Percentiles rank a stretch among this genome's conserved stretches.
Conservation (phyloP, 1,140 invertebrate genomes). For the Telenomus remus region DNA sequence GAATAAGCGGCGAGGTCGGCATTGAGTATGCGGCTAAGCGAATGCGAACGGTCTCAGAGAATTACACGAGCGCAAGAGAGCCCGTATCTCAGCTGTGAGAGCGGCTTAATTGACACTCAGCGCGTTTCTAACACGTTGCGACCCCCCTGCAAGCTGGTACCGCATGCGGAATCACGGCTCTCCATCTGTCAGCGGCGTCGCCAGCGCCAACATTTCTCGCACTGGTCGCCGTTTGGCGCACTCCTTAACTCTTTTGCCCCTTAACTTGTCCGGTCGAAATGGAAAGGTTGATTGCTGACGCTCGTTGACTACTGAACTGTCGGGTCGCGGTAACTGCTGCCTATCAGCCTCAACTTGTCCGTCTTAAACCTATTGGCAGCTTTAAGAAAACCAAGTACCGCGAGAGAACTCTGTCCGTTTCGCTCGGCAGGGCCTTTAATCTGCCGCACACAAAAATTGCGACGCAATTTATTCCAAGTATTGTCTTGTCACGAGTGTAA, state of each 20-base stretch:
- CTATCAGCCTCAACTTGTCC: constrained; percentile 39
- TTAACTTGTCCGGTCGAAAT: constrained; percentile 64
- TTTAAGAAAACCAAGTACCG: constrained; percentile 38
- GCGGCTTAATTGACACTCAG: constrained; percentile 76
- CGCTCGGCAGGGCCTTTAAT: constrained; percentile 22
- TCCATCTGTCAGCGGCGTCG: constrained; percentile 67
- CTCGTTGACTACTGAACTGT: constrained; percentile 14
- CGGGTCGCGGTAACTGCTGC: constrained; percentile 10
- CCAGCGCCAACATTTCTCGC: constrained; percentile 63
- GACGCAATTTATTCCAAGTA: constrained; percentile 33
- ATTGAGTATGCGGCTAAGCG: constrained; percentile 27
- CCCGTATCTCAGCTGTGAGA: constrained; percentile 72
- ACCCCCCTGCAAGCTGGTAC: constrained; percentile 65
- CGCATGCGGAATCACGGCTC: constrained; percentile 66
- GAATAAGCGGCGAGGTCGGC: constrained; percentile 10
- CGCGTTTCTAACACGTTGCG: constrained; percentile 73
- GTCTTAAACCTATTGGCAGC: constrained; percentile 43
- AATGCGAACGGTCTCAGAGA: constrained; percentile 51
- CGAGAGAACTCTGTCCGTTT: constrained; percentile 3
- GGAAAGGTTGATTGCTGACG: constrained; percentile 54
- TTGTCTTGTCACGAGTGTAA: constrained; percentile 35
- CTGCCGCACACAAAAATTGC: constrained; percentile 35
- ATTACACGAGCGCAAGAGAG: constrained; percentile 70
- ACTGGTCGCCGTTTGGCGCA: constrained; percentile 55
- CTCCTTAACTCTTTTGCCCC: constrained; percentile 34